These are phyloP conservation scores for Varecia variegata DNA, from an alignment of 2,797 vertebrate genomes.

Conservation along the genomic window DNA sequence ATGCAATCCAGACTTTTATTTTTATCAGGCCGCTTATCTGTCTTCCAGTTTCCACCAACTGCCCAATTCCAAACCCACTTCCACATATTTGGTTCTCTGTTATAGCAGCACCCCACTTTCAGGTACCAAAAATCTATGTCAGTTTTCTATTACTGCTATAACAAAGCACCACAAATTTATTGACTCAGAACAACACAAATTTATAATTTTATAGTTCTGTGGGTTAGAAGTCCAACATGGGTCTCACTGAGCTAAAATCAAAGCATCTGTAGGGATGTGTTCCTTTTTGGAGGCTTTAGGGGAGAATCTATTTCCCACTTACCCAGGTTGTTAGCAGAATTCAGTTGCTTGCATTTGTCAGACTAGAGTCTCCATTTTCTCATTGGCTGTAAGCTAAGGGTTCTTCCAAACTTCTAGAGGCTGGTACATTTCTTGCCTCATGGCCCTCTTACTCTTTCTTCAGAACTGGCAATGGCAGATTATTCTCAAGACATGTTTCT, in stretches of 20 bases:
- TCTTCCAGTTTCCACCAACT: background rate
- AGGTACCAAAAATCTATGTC: background rate
- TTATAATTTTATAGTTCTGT: background rate
- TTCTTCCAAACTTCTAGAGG: slow-evolving; percentile 22
- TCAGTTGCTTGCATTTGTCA: background rate
- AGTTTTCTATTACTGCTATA: background rate
- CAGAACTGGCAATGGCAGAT: background rate
- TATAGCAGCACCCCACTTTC: background rate
- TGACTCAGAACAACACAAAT: background rate
- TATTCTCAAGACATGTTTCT: background rate
- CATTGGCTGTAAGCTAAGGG: background rate
- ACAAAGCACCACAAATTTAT: background rate
- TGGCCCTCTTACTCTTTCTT: background rate
- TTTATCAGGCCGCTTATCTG: background rate
- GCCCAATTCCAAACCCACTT: background rate
- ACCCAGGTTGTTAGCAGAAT: background rate
- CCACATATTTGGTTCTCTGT: background rate
- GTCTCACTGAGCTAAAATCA: slow-evolving; percentile 24
- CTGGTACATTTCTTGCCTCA: background rate
- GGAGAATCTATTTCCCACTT: background rate
- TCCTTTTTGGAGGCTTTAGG: background rate
- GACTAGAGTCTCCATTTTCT: background rate
- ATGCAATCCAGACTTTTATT: background rate
- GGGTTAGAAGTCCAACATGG: background rate
- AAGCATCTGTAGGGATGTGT: background rate